Conservation (phyloP, 2,113 vertebrate species). For the Thunnus maccoyii region DNA sequence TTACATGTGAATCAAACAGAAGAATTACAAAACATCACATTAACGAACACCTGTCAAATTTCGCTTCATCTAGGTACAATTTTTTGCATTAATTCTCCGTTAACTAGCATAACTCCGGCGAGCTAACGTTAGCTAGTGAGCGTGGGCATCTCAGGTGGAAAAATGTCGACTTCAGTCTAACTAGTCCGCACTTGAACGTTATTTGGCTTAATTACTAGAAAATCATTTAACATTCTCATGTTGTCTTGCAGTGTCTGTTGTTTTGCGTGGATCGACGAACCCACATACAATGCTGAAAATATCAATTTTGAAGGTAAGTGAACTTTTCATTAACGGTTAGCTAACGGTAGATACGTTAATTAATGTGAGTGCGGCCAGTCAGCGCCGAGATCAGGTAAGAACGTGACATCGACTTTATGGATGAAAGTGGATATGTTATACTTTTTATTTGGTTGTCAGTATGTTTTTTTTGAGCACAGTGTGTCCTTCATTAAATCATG, state of each 20-base stretch:
- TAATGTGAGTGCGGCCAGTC: too few species aligned
- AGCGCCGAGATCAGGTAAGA: too few species aligned
- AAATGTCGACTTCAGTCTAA: background rate
- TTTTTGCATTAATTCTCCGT: too few species aligned
- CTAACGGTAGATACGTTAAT: background rate
- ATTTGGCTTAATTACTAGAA: too few species aligned
- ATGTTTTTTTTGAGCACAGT: too few species aligned
- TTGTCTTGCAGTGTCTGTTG: background rate
- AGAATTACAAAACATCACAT: rapidly evolving
- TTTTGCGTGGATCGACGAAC: background rate
- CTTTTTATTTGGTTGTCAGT: too few species aligned
- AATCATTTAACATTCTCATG: rapidly evolving
- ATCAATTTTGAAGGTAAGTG: constrained; percentile 74
- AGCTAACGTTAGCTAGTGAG: background rate
- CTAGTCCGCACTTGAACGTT: background rate
- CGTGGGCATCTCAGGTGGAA: background rate
- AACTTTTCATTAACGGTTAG: background rate
- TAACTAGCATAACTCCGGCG: background rate
- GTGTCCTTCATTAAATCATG: too few species aligned
- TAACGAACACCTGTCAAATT: rapidly evolving
- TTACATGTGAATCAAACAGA: too few species aligned
- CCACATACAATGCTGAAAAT: constrained; percentile 56
- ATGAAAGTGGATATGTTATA: too few species aligned
- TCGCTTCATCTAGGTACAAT: background rate
- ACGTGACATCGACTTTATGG: too few species aligned